A percentile compares a stretch with the other conserved stretches of the same genome.
Conservation (phyloP, 2,888 invertebrate species). For the Sialis fuliginosa region DNA sequence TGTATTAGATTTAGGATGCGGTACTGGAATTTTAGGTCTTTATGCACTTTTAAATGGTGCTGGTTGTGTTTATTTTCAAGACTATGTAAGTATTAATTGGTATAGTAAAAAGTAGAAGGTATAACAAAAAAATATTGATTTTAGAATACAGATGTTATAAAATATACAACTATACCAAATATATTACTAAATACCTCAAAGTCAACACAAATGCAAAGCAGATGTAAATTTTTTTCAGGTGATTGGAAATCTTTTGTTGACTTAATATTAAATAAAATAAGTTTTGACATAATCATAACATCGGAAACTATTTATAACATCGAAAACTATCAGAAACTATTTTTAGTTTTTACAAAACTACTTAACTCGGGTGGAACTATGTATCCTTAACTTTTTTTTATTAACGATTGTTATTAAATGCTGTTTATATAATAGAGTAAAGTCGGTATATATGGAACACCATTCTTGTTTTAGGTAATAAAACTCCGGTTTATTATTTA, state of each 20-base stretch:
- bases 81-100: conserved; percentile 56
- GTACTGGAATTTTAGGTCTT: conserved; percentile 77
- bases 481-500: no score
- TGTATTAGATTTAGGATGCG: conserved; percentile 84
- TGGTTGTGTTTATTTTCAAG: conserved; percentile 65
- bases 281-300: conserved; percentile 73
- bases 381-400: no score
- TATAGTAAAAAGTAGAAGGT: neutral
- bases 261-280: conserved; percentile 38
- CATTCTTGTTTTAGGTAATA: no score
- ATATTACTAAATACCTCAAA: conserved; percentile 44
- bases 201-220: conserved; percentile 18
- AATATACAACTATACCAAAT: conserved; percentile 67
- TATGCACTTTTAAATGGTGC: conserved; percentile 49
- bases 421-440: no score
- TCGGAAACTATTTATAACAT: conserved; percentile 89
- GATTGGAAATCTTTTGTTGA: conserved; percentile 40
- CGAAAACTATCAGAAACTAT: conserved; percentile 58
- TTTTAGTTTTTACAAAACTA: conserved; percentile 42
- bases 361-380: conserved; percentile 41
- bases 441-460: no score
- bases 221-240: conserved; percentile 43
- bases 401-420: no score
- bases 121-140: conserved; percentile 17
- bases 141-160: conserved; percentile 73